Conservation (phyloP, 2,113 vertebrate genomes). For the Muntiacus muntjak region DNA sequence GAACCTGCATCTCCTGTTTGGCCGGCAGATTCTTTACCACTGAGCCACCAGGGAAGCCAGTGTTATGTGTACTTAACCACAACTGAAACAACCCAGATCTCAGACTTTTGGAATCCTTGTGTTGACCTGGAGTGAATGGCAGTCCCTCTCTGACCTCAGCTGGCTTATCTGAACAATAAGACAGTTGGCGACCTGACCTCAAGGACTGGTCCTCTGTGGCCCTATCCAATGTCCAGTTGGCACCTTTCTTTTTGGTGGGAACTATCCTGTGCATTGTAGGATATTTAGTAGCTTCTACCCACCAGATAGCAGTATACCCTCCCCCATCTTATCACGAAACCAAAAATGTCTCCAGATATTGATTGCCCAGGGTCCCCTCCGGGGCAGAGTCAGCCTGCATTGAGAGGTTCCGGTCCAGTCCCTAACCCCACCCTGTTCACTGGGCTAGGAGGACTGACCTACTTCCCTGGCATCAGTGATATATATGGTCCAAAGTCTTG, state of each 20-base stretch:
- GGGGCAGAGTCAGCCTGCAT: neutral
- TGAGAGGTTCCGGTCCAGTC: neutral
- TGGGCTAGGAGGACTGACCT: neutral
- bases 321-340: neutral
- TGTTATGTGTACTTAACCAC: neutral
- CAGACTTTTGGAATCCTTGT: neutral
- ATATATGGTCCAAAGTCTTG: too few species aligned
- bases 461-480: neutral
- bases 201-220: neutral
- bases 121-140: neutral
- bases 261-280: neutral
- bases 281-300: neutral
- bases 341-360: neutral
- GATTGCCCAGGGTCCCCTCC: too few species aligned
- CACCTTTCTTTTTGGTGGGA: neutral
- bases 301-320: neutral
- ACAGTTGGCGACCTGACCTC: neutral
- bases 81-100: neutral
- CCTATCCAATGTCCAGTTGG: neutral
- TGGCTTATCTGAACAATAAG: neutral
- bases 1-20: neutral
- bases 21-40: neutral
- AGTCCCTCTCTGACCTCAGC: neutral
- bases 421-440: fast-evolving
- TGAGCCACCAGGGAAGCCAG: neutral